A percentile compares a stretch with the other conserved stretches of the same genome.
phyloP scores from a whole-genome alignment of 2,797 vertebrate species.

The Poecilia picta region DNA sequence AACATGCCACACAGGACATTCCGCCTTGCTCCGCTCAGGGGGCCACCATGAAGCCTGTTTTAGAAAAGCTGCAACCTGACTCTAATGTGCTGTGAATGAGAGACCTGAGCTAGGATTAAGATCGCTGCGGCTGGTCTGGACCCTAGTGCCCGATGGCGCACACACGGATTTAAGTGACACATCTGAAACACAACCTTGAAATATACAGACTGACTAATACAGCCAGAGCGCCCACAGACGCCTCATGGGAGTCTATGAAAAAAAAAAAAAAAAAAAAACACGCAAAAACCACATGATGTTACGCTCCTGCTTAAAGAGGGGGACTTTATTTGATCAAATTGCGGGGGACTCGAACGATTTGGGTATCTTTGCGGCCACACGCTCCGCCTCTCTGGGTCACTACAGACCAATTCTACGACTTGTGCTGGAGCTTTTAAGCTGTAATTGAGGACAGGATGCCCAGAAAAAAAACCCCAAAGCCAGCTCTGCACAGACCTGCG shows the following conservation, averaged over 20 bases:
- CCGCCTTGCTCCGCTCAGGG: conserved; percentile 26
- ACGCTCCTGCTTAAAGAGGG: conserved; percentile 26
- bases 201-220: conserved; percentile 59
- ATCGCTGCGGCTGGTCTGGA: conserved; percentile 63
- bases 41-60: conserved; percentile 73
- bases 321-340: conserved; percentile 66
- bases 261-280: background rate
- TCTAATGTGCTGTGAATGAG: conserved; percentile 78
- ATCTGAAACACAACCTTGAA: conserved; percentile 74
- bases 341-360: conserved; percentile 82
- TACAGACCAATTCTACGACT: conserved; percentile 92
- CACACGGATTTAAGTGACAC: conserved; percentile 45
- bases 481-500: conserved; percentile 89
- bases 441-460: conserved; percentile 91
- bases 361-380: conserved; percentile 81
- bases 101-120: conserved; percentile 77
- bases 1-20: conserved; percentile 37
- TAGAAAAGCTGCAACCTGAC: conserved; percentile 70
- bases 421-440: conserved; percentile 89
- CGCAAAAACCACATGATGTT: conserved; percentile 15
- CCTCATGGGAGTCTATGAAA: conserved; percentile 32
- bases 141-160: conserved; percentile 56
- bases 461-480: conserved; percentile 83
- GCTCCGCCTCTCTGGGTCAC: conserved; percentile 90
- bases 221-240: conserved; percentile 30